phyloP scores from a whole-genome alignment of 1,140 invertebrate genomes.

The Philopotamus ludificatus region DNA sequence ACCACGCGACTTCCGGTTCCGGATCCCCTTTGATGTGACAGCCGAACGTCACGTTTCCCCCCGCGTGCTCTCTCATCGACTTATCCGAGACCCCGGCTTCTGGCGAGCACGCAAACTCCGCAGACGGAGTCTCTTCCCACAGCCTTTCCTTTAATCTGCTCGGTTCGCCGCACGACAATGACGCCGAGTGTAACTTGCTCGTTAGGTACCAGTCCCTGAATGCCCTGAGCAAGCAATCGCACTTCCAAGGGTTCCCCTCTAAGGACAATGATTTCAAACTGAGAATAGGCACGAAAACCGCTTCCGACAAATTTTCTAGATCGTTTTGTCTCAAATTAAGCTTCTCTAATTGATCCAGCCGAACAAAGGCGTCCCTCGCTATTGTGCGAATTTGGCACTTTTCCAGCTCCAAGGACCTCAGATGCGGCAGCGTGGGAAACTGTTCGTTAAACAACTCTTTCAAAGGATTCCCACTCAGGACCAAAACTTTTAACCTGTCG shows the following conservation, averaged over 20 bases:
- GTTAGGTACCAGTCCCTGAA: constrained; percentile 72
- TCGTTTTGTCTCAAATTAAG: constrained; percentile 70
- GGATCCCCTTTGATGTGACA: constrained; percentile 75
- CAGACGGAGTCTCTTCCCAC: constrained; percentile 66
- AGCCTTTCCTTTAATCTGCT: constrained; percentile 57
- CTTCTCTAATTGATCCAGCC: constrained; percentile 66
- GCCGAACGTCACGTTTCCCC: constrained; percentile 72
- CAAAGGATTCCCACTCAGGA: constrained; percentile 72
- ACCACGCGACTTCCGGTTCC: constrained; percentile 73
- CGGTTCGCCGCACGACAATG: constrained; percentile 64
- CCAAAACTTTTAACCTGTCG: constrained; percentile 67
- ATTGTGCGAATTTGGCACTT: constrained; percentile 66
- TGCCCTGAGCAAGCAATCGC: constrained; percentile 74
- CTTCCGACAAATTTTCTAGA: constrained; percentile 64
- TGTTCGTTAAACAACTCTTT: constrained; percentile 61
- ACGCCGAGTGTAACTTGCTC: constrained; percentile 66
- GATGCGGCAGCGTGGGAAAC: constrained; percentile 70
- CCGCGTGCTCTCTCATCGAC: constrained; percentile 64
- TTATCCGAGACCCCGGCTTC: constrained; percentile 59
- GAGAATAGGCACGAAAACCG: constrained; percentile 64
- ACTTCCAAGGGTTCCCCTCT: constrained; percentile 79
- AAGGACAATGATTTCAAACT: constrained; percentile 70
- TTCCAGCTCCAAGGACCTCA: constrained; percentile 69
- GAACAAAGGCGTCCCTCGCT: constrained; percentile 65
- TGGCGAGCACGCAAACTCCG: constrained; percentile 75